Evolutionary conservation across 2,797 vertebrate species (phyloP), one percentile per base, ranked within the genome.

Genomic region (Lepidocolaptes lacrymiger): DNA sequence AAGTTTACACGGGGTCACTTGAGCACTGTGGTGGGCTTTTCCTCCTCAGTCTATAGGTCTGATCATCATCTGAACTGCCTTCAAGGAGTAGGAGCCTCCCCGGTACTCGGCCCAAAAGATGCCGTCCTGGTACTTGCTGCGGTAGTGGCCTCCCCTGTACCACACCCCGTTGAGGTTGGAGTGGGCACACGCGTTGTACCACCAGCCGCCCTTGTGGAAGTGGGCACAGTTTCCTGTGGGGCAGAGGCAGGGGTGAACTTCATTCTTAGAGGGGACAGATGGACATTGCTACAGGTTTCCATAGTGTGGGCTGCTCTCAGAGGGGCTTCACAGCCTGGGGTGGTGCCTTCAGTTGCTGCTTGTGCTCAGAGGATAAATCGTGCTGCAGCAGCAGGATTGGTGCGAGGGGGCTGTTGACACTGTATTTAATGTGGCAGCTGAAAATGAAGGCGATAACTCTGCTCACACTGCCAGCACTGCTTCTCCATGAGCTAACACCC

Each of bases 51-150:
- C 99, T 54, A 99, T 99, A 13, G 99, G 99, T 95, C 99, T 98
- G 92, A 99, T 98, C 99, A 99, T 98, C 98, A 99, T 99, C 74
- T 98, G 99, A 69, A 98, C 98, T 8, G 98, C 98, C 97, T 99
- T 99, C 80, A 99, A 96, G 36, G 99, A 99, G 95, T 99, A 99
- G 93, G 98, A 99, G 8, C 99, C 99, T 62, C 99, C 99, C 43
- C 99, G 98, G 27, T 99, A 99, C 37, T 99, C 99, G 2, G 99
- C 99, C 99, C 99, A 99, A 91, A 99, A 99, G 93, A 99, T 98
- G 15, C 99, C 99, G 1, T 99, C 99, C 96, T 99, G 99, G 95
- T 99, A 98, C 95, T 99, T 99, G 98, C 99, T 99, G 93, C 99
- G 98, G 97, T 99, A 99, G 80, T 99, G 98, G 46, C 99, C 99